These are phyloP conservation scores for Salvator merianae DNA, from an alignment of 2,113 vertebrate species.

Conservation along the genomic window DNA sequence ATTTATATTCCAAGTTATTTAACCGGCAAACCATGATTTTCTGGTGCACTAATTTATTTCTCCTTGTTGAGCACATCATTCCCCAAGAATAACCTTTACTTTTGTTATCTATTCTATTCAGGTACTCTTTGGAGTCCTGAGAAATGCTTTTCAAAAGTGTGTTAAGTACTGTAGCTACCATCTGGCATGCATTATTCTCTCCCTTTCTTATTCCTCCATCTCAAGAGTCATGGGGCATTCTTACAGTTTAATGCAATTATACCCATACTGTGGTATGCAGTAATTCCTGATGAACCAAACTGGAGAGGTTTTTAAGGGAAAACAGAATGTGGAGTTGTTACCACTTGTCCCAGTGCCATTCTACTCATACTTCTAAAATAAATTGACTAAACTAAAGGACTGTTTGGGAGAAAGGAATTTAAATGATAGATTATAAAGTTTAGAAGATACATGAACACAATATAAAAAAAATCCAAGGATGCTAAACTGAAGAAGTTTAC, in stretches of 20 bases:
- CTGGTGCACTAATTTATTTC: background rate
- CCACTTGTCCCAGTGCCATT: background rate
- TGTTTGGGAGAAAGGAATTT: no score
- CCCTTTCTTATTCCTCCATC: background rate
- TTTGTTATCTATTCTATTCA: background rate
- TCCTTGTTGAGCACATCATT: background rate
- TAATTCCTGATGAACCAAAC: background rate
- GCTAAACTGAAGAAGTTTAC: no score
- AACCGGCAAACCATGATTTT: background rate
- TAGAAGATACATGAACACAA: no score
- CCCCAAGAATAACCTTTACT: background rate
- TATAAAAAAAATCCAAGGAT: no score
- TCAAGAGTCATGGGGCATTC: background rate
- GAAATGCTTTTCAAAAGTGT: background rate
- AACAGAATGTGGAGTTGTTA: background rate
- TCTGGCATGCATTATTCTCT: slow-evolving; percentile 6
- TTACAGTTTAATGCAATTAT: slow-evolving; percentile 12
- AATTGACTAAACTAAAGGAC: no score
- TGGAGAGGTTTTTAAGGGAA: background rate
- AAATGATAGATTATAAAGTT: no score
- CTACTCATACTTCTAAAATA: background rate
- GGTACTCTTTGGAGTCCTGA: background rate
- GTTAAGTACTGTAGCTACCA: background rate
- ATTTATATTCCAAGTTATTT: background rate
- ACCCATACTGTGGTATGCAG: background rate